Base-by-base conservation (phyloP, 2,113 vertebrate species). In the Melanostigma gelatinosum region DNA sequence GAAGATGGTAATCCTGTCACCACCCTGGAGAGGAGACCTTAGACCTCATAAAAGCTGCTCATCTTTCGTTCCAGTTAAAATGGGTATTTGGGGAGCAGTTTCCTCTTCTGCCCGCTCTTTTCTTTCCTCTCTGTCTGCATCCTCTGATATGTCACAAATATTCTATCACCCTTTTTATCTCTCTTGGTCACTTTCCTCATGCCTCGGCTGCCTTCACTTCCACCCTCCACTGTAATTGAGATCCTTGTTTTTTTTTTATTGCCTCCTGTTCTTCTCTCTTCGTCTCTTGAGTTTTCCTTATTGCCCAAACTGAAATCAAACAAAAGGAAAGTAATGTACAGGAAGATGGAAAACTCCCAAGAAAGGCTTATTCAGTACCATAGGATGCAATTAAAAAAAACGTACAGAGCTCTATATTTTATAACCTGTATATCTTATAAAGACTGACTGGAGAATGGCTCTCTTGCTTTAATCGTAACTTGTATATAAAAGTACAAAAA, bases 41-140 rank as follows among this genome's bases (percentile, higher is more conserved):
- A 54, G 79, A 75, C 55, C 78, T 83, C 79, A 79, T 86, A 60
- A 82, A 85, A 78, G 79, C 84, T 72, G 80, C 76, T 82, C 71
- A 72, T 80, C 52, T 85, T 72, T 83, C 72, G 84, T 73, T 78
- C 68, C 54, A 61, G 79, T 73, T 69, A 42, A 80, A 87, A 62
- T 52, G n/a, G 42, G 24, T 72, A 32, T 75, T 68, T 63, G 46
- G 67, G 77, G 79, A 85, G 61, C 72, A 38, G 54, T 85, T 80
- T 82, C 68, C 50, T 64, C 62, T 20, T 67, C 18, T 65, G 18
- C 50, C 27, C 6, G 6, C 58, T 71, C 20, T 50, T 40, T 36
- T 40, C 4, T 48, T 68, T 12, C 34, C 10, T 54, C 50, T 70
- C 18, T 72, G 58, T 64, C 54, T 27, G 4, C 15, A n/a, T 77